Evolutionary conservation across 2,797 vertebrate genomes (phyloP).

Genomic region (Oryzias sinensis): DNA sequence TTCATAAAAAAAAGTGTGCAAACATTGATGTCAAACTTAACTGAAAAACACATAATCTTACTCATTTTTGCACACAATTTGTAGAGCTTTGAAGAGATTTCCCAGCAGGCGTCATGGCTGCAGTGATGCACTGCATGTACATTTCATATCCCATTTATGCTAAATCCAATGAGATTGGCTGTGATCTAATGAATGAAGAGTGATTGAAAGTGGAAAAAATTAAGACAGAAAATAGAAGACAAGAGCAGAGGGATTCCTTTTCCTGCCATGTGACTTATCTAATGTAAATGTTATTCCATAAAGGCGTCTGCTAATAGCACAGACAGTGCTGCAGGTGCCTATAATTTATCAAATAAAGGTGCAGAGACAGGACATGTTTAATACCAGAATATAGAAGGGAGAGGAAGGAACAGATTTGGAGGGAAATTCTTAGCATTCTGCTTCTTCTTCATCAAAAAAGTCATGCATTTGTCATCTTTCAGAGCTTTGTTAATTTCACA

Average conservation of each 20-base stretch:
- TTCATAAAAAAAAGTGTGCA: too few relatives aligned
- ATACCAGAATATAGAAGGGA: constrained; percentile 3
- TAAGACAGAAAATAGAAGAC: background rate
- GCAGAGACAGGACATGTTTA: constrained; percentile 12
- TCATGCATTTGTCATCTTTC: constrained; percentile 3
- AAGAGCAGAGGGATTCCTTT: constrained; percentile 23
- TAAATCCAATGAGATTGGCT: too few relatives aligned
- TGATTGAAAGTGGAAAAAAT: too few relatives aligned
- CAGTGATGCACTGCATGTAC: too few relatives aligned
- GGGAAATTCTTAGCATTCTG: constrained; percentile 24
- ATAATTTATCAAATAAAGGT: constrained; percentile 40
- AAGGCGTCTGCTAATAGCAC: constrained; percentile 56
- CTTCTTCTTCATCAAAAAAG: constrained; percentile 15
- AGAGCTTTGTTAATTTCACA: background rate
- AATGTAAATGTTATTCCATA: constrained; percentile 51
- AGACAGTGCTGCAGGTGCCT: constrained; percentile 41
- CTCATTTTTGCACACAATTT: too few relatives aligned
- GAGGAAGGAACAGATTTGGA: constrained; percentile 5
- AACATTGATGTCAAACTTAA: too few relatives aligned
- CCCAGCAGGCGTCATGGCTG: too few relatives aligned
- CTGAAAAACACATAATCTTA: too few relatives aligned
- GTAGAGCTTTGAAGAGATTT: too few relatives aligned
- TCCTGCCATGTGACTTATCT: constrained; percentile 60
- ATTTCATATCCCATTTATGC: too few relatives aligned
- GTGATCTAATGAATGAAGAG: too few relatives aligned